A percentile compares a stretch with the other conserved stretches of the same genome.
These are phyloP conservation scores for Bombus turneri DNA, from an alignment of 1,140 invertebrate species.

Conservation along the genomic window DNA sequence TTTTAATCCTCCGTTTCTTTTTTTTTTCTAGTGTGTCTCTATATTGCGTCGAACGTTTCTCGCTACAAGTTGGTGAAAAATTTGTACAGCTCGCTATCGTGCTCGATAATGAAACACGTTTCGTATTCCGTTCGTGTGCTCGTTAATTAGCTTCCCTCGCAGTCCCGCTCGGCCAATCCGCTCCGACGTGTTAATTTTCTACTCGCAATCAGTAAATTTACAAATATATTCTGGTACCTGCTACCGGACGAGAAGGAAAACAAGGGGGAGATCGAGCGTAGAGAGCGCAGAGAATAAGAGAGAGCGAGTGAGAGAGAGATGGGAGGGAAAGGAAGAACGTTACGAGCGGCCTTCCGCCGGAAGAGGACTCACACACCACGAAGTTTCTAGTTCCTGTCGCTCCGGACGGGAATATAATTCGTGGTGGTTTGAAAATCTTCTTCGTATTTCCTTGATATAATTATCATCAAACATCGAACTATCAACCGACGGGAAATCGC, in stretches of 20 bases:
- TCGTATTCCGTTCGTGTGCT: conserved; percentile 42
- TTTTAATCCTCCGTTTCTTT: neutral
- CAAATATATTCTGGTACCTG: conserved; percentile 17
- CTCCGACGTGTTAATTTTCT: conserved; percentile 40
- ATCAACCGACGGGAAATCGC: conserved; percentile 29
- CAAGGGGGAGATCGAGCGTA: conserved; percentile 53
- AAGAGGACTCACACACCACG: conserved; percentile 59
- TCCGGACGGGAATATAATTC: conserved; percentile 48
- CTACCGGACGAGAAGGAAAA: conserved; percentile 9
- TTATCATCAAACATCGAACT: conserved; percentile 44
- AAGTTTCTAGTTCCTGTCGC: conserved; percentile 67
- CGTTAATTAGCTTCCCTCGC: conserved; percentile 42
- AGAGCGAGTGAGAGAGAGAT: conserved; percentile 33
- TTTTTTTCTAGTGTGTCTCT: neutral
- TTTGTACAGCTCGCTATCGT: neutral
- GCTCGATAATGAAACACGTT: conserved; percentile 14
- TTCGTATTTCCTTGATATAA: conserved; percentile 43
- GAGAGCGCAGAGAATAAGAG: conserved; percentile 23
- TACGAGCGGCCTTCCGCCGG: conserved; percentile 64
- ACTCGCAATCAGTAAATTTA: conserved; percentile 34
- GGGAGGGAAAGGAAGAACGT: conserved; percentile 51
- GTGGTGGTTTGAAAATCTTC: conserved; percentile 43
- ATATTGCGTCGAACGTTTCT: neutral
- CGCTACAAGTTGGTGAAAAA: neutral
- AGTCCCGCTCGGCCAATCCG: conserved; percentile 26